Evolutionary conservation across 2,888 invertebrate genomes (phyloP), one percentile per base, ranked within the genome.

Genomic region (Papilio demoleus): DNA sequence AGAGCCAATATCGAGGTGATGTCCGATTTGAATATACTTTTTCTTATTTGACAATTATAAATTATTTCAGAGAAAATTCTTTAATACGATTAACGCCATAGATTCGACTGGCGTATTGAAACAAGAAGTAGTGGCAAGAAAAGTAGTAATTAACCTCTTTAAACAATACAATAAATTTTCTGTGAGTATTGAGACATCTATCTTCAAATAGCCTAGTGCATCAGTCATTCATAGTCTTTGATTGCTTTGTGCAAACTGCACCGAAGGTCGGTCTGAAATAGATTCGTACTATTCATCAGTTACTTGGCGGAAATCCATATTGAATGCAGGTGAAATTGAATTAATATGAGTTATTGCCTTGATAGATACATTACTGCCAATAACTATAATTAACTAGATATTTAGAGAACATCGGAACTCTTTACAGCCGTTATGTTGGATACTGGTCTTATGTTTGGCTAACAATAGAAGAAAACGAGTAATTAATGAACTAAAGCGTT

Each of bases 261-360:
- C 42, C 42, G 65, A 70, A 69, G 65, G 69, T 38, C 65, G 45
- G 61, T 22, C 27, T 65, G 65, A 70, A 70, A 70, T 70, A 70
- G 69, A 70, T 36, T 47, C 45, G 61, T 50, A 24, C 62, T 63
- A 58, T 62, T 56, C 62, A 62, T 70, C 60, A 53, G 65, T 61
- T 38, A 62, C 65, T 65, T 70, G 65, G 65, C 69, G 65, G 65
- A 70, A 70, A 47, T 70, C 68, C 56, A 63, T 31, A 27, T 45
- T 60, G 59, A 50, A 38, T 63, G 62, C 62, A 66, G 62, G 56
- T 69, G 14, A 67, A 65, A 47, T 65, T 65, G 24, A 62, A 72
- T 71, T 40, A 8, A 64, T 65, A 42, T 56, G n/a, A 56, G 14
- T 58, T 56, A 56, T 56, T 56, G 31, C 31, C 27, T 53, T 9